Evolutionary conservation across 92 coral and sea anemone species (phyloP), one percentile per base, ranked within the genome.

Genomic region (Pocillopora grandis): DNA sequence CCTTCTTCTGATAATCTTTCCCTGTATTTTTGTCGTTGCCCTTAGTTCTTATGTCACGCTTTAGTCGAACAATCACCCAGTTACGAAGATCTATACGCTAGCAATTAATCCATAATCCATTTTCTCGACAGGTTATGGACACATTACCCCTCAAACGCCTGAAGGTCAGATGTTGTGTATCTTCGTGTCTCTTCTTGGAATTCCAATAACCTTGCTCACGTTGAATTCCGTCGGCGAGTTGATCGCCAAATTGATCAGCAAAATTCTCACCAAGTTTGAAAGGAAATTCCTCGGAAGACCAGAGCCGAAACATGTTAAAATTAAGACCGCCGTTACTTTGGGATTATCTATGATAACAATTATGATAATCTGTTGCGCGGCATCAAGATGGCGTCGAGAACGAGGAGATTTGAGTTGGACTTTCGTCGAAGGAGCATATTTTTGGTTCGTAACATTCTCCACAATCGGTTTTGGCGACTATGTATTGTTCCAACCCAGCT

Each of bases 391-490:
- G 31, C 31, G 31, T 27, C 31, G 31, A 27, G 31, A 27, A 27
- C 31, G 31, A 27, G 0, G 31, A 27, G 31, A 1, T 27, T 42
- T 7, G 52, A 37, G 48, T 9, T 56, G 63, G 71, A 82, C 86
- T 62, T 60, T 65, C 58, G 55, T 82, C 66, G 79, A 82, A 61
- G 86, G 79, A 19, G 76, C 71, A 5, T 82, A 82, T 20, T 12
- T 82, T 61, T 82, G 78, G 79, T 82, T 82, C 36, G 66, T 82
- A 17, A 61, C 79, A 72, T 58, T 72, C 52, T 56, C 79, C n/a
- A 82, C 86, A 16, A 67, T 82, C 31, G 86, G 86, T 13, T 82
- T 60, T 23, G 86, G 86, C 3, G 86, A 82, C 70, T 66, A 66
- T 3, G 35, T 66, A 42, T 3, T 66, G 12, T 5, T 13, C 4